A percentile compares a stretch with the other conserved stretches of the same genome.
phyloP scores from a whole-genome alignment of 2,113 vertebrate species.

The Coptodon bakossiorum region DNA sequence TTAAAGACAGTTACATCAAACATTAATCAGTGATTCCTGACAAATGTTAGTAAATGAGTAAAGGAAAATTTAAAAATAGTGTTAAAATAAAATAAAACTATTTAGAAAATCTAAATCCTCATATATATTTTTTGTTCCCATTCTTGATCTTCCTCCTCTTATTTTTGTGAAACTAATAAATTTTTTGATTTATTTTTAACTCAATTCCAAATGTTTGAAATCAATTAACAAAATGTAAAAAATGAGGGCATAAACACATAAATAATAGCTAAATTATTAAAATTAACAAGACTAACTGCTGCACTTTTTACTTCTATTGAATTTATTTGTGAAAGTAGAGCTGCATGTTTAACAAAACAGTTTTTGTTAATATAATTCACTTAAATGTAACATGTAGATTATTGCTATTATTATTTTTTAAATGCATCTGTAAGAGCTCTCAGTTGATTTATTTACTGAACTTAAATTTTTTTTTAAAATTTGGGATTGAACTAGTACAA shows the following conservation, averaged over 20 bases:
- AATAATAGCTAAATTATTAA: neutral
- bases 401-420: neutral
- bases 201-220: neutral
- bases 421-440: neutral
- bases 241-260: neutral
- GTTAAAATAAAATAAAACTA: neutral
- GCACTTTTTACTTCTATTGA: neutral
- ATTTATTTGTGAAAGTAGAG: neutral
- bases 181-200: neutral
- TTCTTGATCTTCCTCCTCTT: fast-evolving
- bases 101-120: neutral
- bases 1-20: neutral
- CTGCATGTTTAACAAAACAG: fast-evolving
- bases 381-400: neutral
- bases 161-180: fast-evolving
- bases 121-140: neutral
- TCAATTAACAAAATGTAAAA: fast-evolving
- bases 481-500: fast-evolving
- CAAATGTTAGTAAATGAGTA: neutral
- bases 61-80: neutral
- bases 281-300: fast-evolving
- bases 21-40: neutral
- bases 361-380: neutral
- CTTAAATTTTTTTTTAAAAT: fast-evolving
- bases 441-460: neutral